These are phyloP conservation scores for Acrossocheilus fasciatus DNA, from an alignment of 2,797 vertebrate genomes.

Conservation along the genomic window DNA sequence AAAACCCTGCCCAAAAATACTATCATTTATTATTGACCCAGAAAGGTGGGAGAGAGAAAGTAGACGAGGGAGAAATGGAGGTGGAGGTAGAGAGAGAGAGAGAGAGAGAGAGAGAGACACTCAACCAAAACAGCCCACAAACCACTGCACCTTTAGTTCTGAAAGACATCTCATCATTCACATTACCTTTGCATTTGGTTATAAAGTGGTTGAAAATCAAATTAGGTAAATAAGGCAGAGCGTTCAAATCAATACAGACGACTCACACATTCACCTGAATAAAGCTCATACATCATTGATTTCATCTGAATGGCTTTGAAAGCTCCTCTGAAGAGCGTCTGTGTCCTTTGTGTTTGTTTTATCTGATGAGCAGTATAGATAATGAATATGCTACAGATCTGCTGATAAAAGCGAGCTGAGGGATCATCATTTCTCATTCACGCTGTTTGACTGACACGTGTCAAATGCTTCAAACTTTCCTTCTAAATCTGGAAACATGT, in stretches of 20 bases:
- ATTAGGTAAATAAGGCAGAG: constrained; percentile 24
- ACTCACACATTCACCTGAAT: neutral
- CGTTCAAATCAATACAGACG: neutral
- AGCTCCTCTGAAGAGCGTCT: neutral
- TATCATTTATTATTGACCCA: constrained; percentile 30
- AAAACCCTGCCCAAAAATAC: constrained; percentile 37
- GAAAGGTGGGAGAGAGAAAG: constrained; percentile 18
- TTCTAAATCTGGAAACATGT: neutral
- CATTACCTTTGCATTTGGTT: neutral
- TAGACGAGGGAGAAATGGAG: neutral
- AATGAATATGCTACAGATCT: neutral
- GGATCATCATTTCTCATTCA: neutral
- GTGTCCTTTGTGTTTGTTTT: neutral
- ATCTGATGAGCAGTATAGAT: neutral
- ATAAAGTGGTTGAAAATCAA: constrained; percentile 9
- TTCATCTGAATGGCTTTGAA: neutral
- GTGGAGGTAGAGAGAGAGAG: neutral
- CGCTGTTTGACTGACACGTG: neutral
- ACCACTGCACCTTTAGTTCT: neutral
- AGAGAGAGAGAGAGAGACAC: neutral
- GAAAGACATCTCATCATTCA: neutral
- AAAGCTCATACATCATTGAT: constrained; percentile 9
- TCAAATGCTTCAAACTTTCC: neutral
- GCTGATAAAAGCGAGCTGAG: neutral
- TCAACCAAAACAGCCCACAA: neutral